phyloP scores from a whole-genome alignment of 2,797 vertebrate genomes.

The Acrocephalus scirpaceus region DNA sequence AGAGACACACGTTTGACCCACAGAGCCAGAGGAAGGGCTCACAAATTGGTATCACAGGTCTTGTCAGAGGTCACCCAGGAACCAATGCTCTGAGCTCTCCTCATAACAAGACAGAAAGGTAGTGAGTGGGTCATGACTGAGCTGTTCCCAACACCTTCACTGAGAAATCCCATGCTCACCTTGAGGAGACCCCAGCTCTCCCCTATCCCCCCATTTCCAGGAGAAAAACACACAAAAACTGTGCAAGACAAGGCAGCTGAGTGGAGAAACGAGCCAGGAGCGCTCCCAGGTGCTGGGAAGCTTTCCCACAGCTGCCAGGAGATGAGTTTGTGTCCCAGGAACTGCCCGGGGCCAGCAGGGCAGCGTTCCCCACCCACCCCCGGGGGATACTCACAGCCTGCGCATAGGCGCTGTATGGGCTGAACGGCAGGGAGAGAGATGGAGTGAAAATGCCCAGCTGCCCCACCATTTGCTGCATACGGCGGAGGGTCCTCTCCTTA shows the following conservation, averaged over 20 bases:
- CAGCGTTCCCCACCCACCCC: not conserved
- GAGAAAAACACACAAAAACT: not conserved
- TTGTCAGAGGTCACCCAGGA: not conserved
- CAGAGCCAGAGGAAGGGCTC: not conserved
- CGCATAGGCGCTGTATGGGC: slow-evolving; percentile 97
- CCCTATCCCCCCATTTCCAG: not conserved
- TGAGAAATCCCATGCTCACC: not conserved
- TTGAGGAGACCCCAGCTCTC: not conserved
- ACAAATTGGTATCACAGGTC: fast-evolving
- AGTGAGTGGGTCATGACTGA: not conserved
- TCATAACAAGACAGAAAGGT: not conserved
- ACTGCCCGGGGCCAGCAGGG: not conserved
- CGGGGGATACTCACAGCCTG: slow-evolving; percentile 89
- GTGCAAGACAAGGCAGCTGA: not conserved
- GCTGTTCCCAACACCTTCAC: not conserved
- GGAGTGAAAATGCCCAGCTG: slow-evolving; percentile 98
- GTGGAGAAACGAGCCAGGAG: not conserved
- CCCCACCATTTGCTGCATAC: slow-evolving; percentile 99
- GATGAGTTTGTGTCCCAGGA: not conserved
- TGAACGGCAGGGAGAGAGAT: slow-evolving; percentile 94
- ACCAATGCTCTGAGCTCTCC: not conserved
- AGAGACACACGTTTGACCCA: not conserved
- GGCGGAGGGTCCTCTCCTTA: slow-evolving; percentile 95
- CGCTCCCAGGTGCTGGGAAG: not conserved
- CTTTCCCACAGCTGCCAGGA: not conserved